phyloP scores from a whole-genome alignment of 2,797 vertebrate genomes.

The Falco cherrug region DNA sequence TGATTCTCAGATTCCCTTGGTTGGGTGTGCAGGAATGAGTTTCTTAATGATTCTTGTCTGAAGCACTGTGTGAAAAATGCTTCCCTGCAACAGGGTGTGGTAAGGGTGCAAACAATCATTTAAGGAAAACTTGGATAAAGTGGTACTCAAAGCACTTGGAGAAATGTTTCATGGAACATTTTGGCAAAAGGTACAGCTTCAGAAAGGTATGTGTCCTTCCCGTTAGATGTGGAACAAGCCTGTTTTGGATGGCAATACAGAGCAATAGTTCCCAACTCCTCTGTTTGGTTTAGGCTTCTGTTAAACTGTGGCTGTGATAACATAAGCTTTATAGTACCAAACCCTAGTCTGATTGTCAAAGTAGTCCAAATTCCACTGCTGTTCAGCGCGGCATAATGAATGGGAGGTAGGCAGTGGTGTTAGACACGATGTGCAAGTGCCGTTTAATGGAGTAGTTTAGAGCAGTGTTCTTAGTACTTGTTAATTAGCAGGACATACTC shows the following conservation, averaged over 20 bases:
- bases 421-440: background rate
- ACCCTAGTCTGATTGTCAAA: background rate
- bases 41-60: background rate
- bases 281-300: background rate
- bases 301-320: background rate
- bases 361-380: slow-evolving; percentile 17
- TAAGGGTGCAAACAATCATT: background rate
- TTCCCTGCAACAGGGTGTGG: background rate
- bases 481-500: background rate
- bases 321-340: background rate
- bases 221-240: background rate
- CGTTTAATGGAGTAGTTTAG: background rate
- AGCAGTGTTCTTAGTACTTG: background rate
- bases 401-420: background rate
- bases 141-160: background rate
- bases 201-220: background rate
- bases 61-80: slow-evolving; percentile 11
- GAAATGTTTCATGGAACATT: background rate
- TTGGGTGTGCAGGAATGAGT: background rate
- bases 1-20: background rate
- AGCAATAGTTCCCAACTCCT: background rate
- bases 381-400: background rate
- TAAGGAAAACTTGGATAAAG: background rate
- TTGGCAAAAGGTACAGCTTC: background rate
- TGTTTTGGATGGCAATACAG: background rate